Evolutionary conservation across 1,140 invertebrate species (phyloP), one percentile per base, ranked within the genome.

Genomic region (Leptoteleia sp.): DNA sequence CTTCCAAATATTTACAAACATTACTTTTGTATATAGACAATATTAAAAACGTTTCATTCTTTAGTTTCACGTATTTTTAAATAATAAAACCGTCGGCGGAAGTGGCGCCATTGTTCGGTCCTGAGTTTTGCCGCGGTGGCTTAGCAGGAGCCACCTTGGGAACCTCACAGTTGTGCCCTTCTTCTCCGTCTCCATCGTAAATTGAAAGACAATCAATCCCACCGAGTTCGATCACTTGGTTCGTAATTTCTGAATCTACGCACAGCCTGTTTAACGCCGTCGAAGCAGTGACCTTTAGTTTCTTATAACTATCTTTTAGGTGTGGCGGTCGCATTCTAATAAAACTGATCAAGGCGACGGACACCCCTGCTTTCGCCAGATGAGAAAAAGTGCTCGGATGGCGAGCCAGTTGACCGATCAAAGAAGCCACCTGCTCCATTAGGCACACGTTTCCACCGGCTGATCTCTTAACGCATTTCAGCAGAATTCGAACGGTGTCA

Each of bases 221-320:
- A 57, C 95, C 93, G 6, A 94, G 88, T 57, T 94, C 91, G 1
- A 95, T 92, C 11, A 97, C 92, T 82, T 94, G 93, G 35, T 91
- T 88, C 0, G 95, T 93, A 0, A 95, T 94, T 70, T 92, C 92
- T 7, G 91, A 90, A 27, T 96, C 92, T 22, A 93, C 92, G 76
- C 94, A 95, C 29, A 98, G 89, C 78, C 93, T 93, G 0, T 95
- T 95, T 7, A 98, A 90, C 12, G 96, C 96, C 38, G 96, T 95
- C 0, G 95, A 94, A 0, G 95, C 92, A 81, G 97, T 97, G 79
- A 94, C 93, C 75, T 96, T 94, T n/a, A 98, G 89, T 0, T 92
- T 79, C 37, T 92, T 87, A 13, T 59, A 94, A 13, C 94, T 93
- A 6, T 95, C 93, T 19, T 93, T 91, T 1, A 91, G 83, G 3